A percentile compares a stretch with the other conserved stretches of the same genome.
Conservation (phyloP, 2,797 vertebrate genomes). For the Melanotaenia pygmaea region DNA sequence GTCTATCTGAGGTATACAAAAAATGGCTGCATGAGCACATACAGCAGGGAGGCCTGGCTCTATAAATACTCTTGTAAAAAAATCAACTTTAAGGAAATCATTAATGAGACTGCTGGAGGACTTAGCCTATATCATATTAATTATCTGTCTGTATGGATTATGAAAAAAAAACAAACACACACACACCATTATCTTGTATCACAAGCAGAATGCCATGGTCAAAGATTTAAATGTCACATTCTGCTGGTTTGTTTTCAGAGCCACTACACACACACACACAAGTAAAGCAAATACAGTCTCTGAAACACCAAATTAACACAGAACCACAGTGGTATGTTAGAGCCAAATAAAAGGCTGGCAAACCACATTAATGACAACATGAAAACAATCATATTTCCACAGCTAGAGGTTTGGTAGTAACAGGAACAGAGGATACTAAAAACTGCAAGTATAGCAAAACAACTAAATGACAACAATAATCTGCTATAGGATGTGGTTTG, state of each 20-base stretch:
- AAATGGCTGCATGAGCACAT: background rate
- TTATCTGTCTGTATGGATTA: constrained; percentile 46
- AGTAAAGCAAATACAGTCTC: background rate
- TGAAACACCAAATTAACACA: constrained; percentile 13
- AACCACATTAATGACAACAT: constrained; percentile 20
- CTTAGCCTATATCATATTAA: constrained; percentile 48
- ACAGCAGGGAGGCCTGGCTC: constrained; percentile 41
- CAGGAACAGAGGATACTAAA: background rate
- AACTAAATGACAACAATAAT: background rate
- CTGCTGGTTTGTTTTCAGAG: background rate
- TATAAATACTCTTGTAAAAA: constrained; percentile 57
- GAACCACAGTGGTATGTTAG: background rate
- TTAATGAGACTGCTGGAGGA: constrained; percentile 46
- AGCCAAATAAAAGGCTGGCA: constrained; percentile 8
- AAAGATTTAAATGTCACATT: constrained; percentile 31
- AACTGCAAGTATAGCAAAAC: background rate
- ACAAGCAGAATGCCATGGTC: constrained; percentile 9
- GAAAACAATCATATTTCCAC: background rate
- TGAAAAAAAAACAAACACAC: constrained; percentile 22
- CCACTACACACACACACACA: too few species aligned
- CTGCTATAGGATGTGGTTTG: background rate
- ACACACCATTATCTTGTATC: constrained; percentile 19
- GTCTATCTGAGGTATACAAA: background rate
- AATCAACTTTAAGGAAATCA: constrained; percentile 50
- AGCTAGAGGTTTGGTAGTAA: background rate